Evolutionary conservation across 2,113 vertebrate species (phyloP).

Genomic region (Zosterops pallidus): DNA sequence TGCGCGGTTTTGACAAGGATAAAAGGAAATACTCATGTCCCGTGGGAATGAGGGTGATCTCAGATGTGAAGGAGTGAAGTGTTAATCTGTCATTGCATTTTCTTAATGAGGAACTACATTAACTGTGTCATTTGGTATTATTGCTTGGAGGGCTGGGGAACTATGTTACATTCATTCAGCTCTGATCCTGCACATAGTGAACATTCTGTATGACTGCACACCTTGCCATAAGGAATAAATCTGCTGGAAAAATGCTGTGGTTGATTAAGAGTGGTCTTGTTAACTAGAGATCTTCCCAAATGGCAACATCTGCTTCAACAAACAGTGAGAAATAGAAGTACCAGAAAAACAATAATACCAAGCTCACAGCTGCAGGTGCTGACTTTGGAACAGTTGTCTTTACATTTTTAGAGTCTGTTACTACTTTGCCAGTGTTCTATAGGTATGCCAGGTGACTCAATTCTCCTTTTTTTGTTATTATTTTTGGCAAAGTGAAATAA

Average conservation of each 20-base stretch:
- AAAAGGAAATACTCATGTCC: background rate
- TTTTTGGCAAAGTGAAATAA: background rate
- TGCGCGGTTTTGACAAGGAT: background rate
- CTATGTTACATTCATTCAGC: background rate
- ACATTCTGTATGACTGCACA: conserved; percentile 29
- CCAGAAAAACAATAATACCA: conserved; percentile 47
- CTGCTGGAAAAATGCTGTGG: conserved; percentile 52
- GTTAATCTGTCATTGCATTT: conserved; percentile 7
- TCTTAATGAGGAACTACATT: conserved; percentile 7
- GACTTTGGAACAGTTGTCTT: conserved; percentile 58
- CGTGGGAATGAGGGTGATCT: background rate
- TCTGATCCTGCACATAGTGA: background rate
- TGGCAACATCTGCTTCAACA: conserved; percentile 52
- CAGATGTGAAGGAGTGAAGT: conserved; percentile 23
- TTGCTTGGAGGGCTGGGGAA: background rate
- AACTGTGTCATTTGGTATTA: conserved; percentile 17
- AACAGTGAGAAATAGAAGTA: conserved; percentile 61
- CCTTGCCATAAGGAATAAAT: conserved; percentile 51
- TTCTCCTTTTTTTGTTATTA: background rate
- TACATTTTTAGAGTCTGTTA: conserved; percentile 1
- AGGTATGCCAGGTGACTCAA: background rate
- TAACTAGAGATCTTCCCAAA: conserved; percentile 64
- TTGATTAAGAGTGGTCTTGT: conserved; percentile 46
- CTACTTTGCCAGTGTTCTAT: background rate
- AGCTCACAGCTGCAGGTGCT: conserved; percentile 57